Percentiles rank a stretch among this genome's conserved stretches.
phyloP scores from a whole-genome alignment of 1,140 invertebrate genomes.

The Magallana gigas region DNA sequence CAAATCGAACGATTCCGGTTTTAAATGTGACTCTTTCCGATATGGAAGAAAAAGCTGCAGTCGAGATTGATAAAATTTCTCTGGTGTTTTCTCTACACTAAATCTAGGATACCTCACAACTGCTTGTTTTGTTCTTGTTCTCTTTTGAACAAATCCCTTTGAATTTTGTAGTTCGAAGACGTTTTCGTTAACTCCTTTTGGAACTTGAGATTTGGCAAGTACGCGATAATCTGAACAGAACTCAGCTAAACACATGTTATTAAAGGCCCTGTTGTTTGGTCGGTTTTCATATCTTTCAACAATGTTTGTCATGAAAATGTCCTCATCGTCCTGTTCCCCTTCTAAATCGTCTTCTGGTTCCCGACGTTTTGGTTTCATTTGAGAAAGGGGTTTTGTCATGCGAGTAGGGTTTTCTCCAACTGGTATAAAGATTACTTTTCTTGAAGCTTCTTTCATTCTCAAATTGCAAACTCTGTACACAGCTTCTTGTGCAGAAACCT shows the following conservation, averaged over 20 bases:
- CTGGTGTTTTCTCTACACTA: no score
- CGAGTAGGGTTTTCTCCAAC: no score
- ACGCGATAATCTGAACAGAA: constrained; percentile 54
- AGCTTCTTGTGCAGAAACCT: no score
- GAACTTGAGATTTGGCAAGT: constrained; percentile 37
- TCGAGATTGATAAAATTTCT: no score
- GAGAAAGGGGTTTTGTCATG: no score
- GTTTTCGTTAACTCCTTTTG: constrained; percentile 16
- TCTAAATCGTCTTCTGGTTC: neutral
- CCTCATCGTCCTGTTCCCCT: neutral
- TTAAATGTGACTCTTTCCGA: no score
- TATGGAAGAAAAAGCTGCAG: no score
- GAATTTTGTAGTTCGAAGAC: constrained; percentile 19
- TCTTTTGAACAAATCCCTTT: constrained; percentile 46
- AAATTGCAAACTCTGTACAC: no score
- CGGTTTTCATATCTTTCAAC: constrained; percentile 34
- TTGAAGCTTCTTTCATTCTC: no score
- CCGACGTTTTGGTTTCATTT: constrained; percentile 17
- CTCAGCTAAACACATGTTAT: constrained; percentile 34
- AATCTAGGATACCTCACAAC: no score
- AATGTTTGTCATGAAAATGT: neutral
- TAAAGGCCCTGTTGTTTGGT: neutral
- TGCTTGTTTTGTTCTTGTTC: constrained; percentile 4
- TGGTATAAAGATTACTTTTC: no score
- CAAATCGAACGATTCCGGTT: neutral